Evolutionary conservation across 35 echinoderm and acorn worm species (phyloP).

Genomic region (Nesometra sesokonis): DNA sequence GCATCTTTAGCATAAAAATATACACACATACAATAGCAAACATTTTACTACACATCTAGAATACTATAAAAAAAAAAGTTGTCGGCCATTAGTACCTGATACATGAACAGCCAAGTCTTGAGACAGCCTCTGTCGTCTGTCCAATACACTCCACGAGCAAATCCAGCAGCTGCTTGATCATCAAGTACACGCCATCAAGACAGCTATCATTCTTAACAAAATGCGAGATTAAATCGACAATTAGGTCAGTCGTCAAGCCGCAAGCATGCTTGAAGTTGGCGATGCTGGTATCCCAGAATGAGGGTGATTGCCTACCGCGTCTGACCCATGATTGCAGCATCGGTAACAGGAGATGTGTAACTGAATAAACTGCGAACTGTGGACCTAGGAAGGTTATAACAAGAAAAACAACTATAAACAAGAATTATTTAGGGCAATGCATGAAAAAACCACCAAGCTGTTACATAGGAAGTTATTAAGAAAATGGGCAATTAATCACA

Average conservation of each 20-base stretch:
- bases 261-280: conserved; percentile 99
- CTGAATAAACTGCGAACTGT: conserved; percentile 77
- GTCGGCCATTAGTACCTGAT: conserved; percentile 37
- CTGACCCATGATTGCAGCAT: conserved; percentile 94
- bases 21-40: too few relatives aligned
- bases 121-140: conserved; percentile 83
- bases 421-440: too few relatives aligned
- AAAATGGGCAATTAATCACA: too few relatives aligned
- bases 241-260: conserved; percentile 78
- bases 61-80: background rate
- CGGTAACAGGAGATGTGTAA: conserved; percentile 82
- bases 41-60: too few relatives aligned
- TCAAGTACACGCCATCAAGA: conserved; percentile 46
- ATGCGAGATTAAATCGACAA: conserved; percentile 68
- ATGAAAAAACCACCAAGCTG: too few relatives aligned
- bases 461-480: too few relatives aligned
- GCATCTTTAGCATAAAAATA: too few relatives aligned
- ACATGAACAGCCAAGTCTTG: conserved; percentile 92
- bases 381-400: conserved; percentile 29
- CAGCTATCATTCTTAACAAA: conserved; percentile 27
- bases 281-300: conserved; percentile 77
- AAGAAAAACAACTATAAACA: too few relatives aligned
- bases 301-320: conserved; percentile 63
- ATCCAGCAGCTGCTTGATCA: conserved; percentile 81
- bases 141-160: conserved; percentile 92